phyloP scores from a whole-genome alignment of 1,140 invertebrate genomes.

The Pogonomyrmex californicus region DNA sequence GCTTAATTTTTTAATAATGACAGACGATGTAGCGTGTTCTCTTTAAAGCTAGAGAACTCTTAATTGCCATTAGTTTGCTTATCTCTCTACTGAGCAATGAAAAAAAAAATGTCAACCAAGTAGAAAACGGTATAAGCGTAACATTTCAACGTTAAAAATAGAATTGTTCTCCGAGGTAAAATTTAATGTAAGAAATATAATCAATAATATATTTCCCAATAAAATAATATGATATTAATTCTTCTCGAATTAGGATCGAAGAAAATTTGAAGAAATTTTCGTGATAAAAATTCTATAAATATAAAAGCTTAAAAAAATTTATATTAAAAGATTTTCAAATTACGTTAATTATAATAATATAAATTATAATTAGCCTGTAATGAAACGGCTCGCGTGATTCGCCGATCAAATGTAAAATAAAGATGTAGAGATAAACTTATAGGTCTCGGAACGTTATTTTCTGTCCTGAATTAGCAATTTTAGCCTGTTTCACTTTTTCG shows the following conservation, averaged over 20 bases:
- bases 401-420: not conserved
- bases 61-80: constrained; percentile 16
- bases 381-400: not conserved
- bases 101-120: not conserved
- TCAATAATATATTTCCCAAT: not conserved
- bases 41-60: not conserved
- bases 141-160: not conserved
- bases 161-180: constrained; percentile 1
- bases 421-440: not conserved
- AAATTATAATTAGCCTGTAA: no score
- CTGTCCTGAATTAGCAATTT: not conserved
- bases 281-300: not conserved
- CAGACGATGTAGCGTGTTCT: not conserved
- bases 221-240: not conserved
- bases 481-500: not conserved
- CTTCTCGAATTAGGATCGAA: not conserved
- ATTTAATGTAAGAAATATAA: not conserved
- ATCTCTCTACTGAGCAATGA: not conserved
- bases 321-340: not conserved
- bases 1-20: constrained; percentile 34
- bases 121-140: not conserved
- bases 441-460: constrained; percentile 4
- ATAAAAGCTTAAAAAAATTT: not conserved
- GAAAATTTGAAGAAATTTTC: not conserved
- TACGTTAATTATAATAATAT: not conserved